These are phyloP conservation scores for Magallana nippona DNA, from an alignment of 2,888 invertebrate genomes.

Conservation along the genomic window DNA sequence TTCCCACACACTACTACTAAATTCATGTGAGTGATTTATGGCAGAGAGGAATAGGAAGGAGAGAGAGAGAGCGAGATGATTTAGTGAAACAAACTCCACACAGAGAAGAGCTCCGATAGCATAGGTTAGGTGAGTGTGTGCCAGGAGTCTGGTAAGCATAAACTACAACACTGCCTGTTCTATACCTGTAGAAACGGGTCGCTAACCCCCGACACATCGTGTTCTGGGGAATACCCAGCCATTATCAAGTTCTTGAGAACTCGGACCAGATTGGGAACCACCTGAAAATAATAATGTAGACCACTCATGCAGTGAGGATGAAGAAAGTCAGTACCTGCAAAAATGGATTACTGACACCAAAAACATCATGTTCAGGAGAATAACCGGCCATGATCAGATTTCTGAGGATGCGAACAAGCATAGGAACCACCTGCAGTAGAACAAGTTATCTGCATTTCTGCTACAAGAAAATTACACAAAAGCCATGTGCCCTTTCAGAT, in stretches of 20 bases:
- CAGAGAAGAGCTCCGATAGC: conserved; percentile 11
- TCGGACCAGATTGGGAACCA: conserved; percentile 98
- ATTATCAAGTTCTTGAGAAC: conserved; percentile 98
- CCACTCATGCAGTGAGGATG: conserved; percentile 22
- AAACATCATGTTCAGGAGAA: conserved; percentile 99
- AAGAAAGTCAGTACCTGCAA: conserved; percentile 87
- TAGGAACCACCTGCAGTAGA: conserved; percentile 93
- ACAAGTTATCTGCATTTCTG: conserved; percentile 14
- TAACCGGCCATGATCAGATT: conserved; percentile 99
- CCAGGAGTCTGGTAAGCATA: conserved; percentile 6
- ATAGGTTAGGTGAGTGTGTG: conserved; percentile 20
- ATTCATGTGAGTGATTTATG: neutral
- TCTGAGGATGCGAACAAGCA: conserved; percentile 98
- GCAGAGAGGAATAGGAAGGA: neutral
- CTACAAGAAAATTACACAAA: neutral
- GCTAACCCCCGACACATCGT: conserved; percentile 99
- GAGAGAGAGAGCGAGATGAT: neutral
- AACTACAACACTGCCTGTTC: conserved; percentile 24
- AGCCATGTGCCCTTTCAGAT: no score
- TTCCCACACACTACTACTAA: neutral
- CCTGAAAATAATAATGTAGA: conserved; percentile 83
- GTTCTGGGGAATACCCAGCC: conserved; percentile 99
- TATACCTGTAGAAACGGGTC: conserved; percentile 98
- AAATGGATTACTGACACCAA: conserved; percentile 99
- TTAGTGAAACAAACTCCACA: conserved; percentile 5